Evolutionary conservation across 37 sponge, comb jelly and placozoan genomes (phyloP), one percentile per base, ranked within the genome.

Genomic region (Chondrosia reniformis): DNA sequence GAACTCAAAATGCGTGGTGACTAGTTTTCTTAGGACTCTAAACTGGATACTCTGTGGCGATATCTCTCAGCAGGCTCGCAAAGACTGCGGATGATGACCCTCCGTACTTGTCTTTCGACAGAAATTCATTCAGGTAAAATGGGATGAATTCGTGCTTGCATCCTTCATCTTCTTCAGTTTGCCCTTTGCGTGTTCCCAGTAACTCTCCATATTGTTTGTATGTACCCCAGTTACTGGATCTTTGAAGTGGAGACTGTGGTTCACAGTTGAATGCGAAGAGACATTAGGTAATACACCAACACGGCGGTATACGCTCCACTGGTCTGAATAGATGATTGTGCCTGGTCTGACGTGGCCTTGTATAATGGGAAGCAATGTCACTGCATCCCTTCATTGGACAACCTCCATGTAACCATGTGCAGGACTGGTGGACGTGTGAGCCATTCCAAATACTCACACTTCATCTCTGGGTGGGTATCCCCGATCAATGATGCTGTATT

Each of bases 371-470:
- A 87, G 73, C 41, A 87, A 76, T 19, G 88, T 91, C 41, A 83
- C 84, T 67, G 88, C 85, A 66, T 84, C 80, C 25, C 92, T 62
- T 0, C 22, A 3, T 2, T 7, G 38, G 0, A 91, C 92, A 17
- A 91, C 67, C 55, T 86, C 75, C 84, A 87, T 80, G 73, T 87
- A 91, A 1, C 88, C 88, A n/a, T 73, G 63, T 1, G 83, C 78
- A 21, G 83, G 86, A 8, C 44, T 40, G 0, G 32, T 44, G 12
- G 80, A 76, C 28, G 83, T 84, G 46, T 88, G 86, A 2, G 77
- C 82, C 83, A 88, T 77, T 6, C 89, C 83, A 59, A 92, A 88
- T 33, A 88, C 92, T 89, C 85, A 92, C 25, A 81, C 49, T 49
- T 83, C 80, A 15, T 45, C 55, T 21, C 39, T 67, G 28, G 85